A percentile compares a stretch with the other conserved stretches of the same genome.
Evolutionary conservation across 35 echinoderm and acorn worm species (phyloP).

Genomic region (Diadema setosum): DNA sequence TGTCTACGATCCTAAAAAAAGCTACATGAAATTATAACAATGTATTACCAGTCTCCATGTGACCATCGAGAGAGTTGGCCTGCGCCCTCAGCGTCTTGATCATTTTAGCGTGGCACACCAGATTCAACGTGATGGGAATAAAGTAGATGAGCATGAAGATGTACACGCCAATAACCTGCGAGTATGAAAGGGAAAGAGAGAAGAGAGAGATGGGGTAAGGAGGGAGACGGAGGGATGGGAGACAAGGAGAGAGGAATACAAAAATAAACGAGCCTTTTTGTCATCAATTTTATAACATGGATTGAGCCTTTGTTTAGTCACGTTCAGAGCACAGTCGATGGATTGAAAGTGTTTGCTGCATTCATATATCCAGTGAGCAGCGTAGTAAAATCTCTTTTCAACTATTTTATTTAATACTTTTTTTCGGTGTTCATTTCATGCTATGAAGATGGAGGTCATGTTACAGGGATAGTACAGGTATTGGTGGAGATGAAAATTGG

Average conservation of each 20-base stretch:
- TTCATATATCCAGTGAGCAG: too few species aligned
- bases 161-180: conserved; percentile 34
- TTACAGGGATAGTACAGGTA: too few species aligned
- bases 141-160: conserved; percentile 55
- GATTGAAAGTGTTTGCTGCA: too few species aligned
- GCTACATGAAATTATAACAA: too few species aligned
- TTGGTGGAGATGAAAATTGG: too few species aligned
- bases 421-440: too few species aligned
- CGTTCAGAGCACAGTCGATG: too few species aligned
- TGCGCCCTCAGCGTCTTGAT: conserved; percentile 35
- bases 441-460: too few species aligned
- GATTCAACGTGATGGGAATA: conserved; percentile 41
- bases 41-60: too few species aligned
- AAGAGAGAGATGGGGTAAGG: neutral
- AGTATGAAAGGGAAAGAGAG: neutral
- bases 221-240: neutral
- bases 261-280: neutral
- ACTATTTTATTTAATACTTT: too few species aligned
- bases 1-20: too few species aligned
- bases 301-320: neutral
- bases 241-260: neutral
- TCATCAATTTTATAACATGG: neutral
- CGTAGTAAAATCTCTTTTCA: too few species aligned
- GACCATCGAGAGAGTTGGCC: neutral
- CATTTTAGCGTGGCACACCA: conserved; percentile 55